phyloP scores from a whole-genome alignment of 2,113 vertebrate genomes.

The Machaerirhynchus nigripectus region DNA sequence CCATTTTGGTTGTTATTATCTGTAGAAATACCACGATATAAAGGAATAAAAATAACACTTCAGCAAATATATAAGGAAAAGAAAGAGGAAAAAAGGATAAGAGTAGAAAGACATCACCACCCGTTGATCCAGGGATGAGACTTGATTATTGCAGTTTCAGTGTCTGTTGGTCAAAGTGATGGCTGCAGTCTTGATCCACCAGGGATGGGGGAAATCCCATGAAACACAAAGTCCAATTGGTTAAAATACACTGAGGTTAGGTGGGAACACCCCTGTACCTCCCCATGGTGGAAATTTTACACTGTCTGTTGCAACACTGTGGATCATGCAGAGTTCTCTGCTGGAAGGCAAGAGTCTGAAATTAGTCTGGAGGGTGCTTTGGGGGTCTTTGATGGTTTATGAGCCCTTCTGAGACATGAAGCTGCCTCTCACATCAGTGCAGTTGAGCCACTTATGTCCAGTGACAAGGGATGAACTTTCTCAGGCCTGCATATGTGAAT shows the following conservation, averaged over 20 bases:
- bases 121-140: background rate
- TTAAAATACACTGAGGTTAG: background rate
- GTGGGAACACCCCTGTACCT: background rate
- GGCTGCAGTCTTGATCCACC: background rate
- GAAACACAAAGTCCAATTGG: background rate
- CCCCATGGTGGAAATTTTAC: background rate
- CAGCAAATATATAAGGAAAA: background rate
- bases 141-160: background rate
- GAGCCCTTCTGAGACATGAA: background rate
- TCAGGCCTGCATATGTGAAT: no score
- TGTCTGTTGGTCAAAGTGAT: background rate
- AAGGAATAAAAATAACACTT: background rate
- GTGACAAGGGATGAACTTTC: background rate
- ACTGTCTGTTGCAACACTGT: background rate
- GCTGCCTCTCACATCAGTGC: accelerated
- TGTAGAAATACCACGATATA: background rate
- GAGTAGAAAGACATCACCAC: background rate
- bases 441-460: background rate
- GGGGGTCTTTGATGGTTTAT: background rate
- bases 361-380: background rate
- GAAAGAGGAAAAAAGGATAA: background rate
- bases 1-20: background rate
- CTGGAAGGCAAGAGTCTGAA: background rate
- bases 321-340: background rate
- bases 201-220: accelerated